Conservation (phyloP, 2,888 invertebrate genomes). For the Dolichomitus sp. region DNA sequence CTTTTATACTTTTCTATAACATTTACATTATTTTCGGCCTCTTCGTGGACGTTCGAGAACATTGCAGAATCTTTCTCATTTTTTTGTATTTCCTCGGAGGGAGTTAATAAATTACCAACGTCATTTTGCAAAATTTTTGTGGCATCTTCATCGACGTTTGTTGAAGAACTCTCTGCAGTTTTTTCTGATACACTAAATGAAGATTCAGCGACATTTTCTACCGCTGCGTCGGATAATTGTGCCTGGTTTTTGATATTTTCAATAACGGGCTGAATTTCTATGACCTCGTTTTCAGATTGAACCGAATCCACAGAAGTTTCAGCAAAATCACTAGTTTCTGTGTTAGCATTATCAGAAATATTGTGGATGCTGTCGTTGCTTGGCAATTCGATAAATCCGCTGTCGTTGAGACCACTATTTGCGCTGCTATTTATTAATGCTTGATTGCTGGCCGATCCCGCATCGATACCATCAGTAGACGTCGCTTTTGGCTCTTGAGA, state of each 20-base stretch:
- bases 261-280: conserved; percentile 14
- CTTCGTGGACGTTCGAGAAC: background rate
- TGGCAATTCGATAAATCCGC: conserved; percentile 55
- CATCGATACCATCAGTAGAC: conserved; percentile 14
- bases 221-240: background rate
- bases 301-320: conserved; percentile 32
- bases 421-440: conserved; percentile 38
- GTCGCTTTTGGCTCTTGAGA: background rate
- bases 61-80: background rate
- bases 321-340: conserved; percentile 13
- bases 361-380: conserved; percentile 53
- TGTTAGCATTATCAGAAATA: background rate
- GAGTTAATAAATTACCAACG: background rate
- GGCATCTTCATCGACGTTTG: background rate
- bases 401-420: conserved; percentile 53
- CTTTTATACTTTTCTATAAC: conserved; percentile 3
- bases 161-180: background rate
- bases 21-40: background rate
- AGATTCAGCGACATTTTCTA: background rate
- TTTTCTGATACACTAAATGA: background rate
- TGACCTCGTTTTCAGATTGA: conserved; percentile 10
- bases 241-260: background rate
- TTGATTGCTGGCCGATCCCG: conserved; percentile 10
- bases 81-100: background rate
- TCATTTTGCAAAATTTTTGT: background rate